A percentile compares a stretch with the other conserved stretches of the same genome.
Conservation (phyloP, 53 echinoderm and acorn worm species). For the Hippasteria phrygiana region DNA sequence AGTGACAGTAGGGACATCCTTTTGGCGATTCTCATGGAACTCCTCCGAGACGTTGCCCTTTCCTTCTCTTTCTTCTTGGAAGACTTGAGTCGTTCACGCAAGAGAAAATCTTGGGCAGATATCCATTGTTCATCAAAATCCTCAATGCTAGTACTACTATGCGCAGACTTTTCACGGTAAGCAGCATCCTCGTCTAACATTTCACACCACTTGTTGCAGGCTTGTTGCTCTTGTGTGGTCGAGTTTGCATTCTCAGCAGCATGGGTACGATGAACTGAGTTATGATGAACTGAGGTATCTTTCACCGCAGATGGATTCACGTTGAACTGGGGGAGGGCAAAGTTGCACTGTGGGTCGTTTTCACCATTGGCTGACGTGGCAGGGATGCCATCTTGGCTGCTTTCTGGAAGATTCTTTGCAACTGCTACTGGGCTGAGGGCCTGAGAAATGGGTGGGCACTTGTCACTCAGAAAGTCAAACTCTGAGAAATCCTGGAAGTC, state of each 20-base stretch:
- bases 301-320: not conserved
- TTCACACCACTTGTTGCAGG: not conserved
- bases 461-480: constrained; percentile 30
- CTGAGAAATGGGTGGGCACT: constrained; percentile 6
- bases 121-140: not conserved
- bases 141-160: not conserved
- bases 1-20: constrained; percentile 41
- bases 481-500: constrained; percentile 61
- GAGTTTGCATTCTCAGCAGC: not conserved
- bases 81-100: not conserved
- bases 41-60: not conserved
- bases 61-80: not conserved
- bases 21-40: constrained; percentile 49
- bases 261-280: not conserved
- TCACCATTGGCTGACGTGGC: not conserved
- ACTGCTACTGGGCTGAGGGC: constrained; percentile 4
- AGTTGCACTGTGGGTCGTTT: not conserved
- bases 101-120: not conserved
- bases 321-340: not conserved
- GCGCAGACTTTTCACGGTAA: not conserved
- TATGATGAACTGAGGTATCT: not conserved
- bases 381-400: not conserved
- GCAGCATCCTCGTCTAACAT: not conserved
- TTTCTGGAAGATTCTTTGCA: not conserved
- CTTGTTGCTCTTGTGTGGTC: not conserved